phyloP scores from a whole-genome alignment of 2,888 invertebrate genomes.

The Callyntrura guangdongensis region DNA sequence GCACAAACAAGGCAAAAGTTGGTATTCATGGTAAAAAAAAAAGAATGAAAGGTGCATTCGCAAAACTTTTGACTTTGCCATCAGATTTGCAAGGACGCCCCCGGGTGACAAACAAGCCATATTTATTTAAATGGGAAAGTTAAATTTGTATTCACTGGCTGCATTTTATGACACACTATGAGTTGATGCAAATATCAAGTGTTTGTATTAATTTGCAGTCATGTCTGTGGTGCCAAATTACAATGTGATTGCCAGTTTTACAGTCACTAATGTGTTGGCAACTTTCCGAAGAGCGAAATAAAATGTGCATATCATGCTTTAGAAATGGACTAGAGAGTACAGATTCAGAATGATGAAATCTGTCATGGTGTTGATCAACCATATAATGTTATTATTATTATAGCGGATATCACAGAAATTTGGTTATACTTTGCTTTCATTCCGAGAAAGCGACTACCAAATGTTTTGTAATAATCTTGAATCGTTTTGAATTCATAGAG shows the following conservation, averaged over 20 bases:
- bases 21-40: neutral
- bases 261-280: constrained; percentile 6
- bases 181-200: neutral
- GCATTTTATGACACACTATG: neutral
- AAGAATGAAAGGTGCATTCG: no score
- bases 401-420: neutral
- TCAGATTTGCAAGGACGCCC: no score
- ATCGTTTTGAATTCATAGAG: neutral
- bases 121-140: no score
- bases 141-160: no score
- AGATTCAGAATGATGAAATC: neutral
- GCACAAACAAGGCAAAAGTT: neutral
- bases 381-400: neutral
- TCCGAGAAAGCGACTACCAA: neutral
- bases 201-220: constrained; percentile 6
- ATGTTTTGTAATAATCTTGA: no score
- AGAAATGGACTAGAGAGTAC: neutral
- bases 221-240: constrained; percentile 6
- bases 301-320: neutral
- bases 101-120: no score
- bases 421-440: neutral
- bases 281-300: neutral
- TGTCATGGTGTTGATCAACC: neutral
- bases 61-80: no score
- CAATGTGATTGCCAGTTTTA: neutral